Percentiles rank a stretch among this genome's conserved stretches.
phyloP scores from a whole-genome alignment of 2,888 invertebrate species.

The Urechis unicinctus region DNA sequence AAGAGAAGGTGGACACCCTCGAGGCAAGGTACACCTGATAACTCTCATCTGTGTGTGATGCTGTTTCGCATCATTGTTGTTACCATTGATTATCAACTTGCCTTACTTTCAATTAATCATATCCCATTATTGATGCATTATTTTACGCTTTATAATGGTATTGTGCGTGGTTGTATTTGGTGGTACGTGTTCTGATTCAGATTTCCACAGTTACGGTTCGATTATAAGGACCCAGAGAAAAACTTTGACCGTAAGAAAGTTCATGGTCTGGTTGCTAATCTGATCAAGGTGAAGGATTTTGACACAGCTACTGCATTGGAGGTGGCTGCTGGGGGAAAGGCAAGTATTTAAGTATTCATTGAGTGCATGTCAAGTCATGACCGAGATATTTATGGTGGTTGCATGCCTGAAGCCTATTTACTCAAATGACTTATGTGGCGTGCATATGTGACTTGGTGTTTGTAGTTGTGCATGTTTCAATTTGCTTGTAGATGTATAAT shows the following conservation, averaged over 20 bases:
- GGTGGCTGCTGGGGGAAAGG: slow-evolving; percentile 49
- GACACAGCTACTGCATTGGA: slow-evolving; percentile 73
- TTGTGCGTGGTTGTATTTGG: not conserved
- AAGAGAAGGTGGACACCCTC: slow-evolving; percentile 59
- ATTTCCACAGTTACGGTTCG: slow-evolving; percentile 57
- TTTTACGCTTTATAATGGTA: not conserved
- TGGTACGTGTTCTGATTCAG: slow-evolving; percentile 24
- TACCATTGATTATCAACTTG: too few relatives aligned
- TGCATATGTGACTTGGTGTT: not conserved
- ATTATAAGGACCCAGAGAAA: slow-evolving; percentile 69
- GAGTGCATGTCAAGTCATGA: too few relatives aligned
- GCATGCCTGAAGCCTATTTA: too few relatives aligned
- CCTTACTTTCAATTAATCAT: too few relatives aligned
- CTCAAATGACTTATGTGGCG: not conserved
- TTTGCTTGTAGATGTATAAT: not conserved
- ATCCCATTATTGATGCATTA: too few relatives aligned
- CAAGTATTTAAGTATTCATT: not conserved
- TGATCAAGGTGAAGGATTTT: slow-evolving; percentile 69
- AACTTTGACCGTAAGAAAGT: slow-evolving; percentile 56
- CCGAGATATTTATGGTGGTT: too few relatives aligned
- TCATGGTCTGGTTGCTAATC: slow-evolving; percentile 69
- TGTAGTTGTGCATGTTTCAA: not conserved
- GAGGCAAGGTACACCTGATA: slow-evolving; percentile 47
- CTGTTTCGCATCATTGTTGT: too few relatives aligned
- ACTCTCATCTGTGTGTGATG: not conserved